A percentile compares a stretch with the other conserved stretches of the same genome.
phyloP scores from a whole-genome alignment of 2,113 vertebrate genomes.

The Polyodon spathula region DNA sequence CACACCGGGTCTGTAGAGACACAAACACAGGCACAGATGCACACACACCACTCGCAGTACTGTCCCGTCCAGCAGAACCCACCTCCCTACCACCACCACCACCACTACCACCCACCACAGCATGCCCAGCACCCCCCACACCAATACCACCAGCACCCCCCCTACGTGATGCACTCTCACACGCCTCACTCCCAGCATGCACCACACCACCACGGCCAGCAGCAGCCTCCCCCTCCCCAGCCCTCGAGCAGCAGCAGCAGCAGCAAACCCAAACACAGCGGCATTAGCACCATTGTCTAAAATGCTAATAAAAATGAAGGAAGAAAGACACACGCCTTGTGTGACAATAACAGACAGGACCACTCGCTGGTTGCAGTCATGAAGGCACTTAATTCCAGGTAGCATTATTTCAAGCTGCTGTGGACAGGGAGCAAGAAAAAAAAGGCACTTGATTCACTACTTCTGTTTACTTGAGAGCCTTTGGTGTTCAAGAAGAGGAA shows the following conservation, averaged over 20 bases:
- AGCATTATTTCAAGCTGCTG: conserved; percentile 21
- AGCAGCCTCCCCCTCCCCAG: conserved; percentile 47
- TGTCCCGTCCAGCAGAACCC: conserved; percentile 81
- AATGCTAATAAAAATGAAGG: conserved; percentile 18
- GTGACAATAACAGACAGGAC: conserved; percentile 10
- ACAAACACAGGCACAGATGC: conserved; percentile 52
- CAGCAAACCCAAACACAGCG: conserved; percentile 88
- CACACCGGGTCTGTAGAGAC: conserved; percentile 54
- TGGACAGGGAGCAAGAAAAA: conserved; percentile 13
- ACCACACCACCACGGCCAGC: conserved; percentile 67
- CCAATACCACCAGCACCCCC: conserved; percentile 59
- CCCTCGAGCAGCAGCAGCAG: conserved; percentile 39
- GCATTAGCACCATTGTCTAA: conserved; percentile 92
- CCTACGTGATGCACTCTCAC: conserved; percentile 57
- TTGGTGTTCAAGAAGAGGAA: conserved; percentile 16
- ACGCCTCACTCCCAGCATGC: conserved; percentile 50
- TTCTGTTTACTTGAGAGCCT: conserved; percentile 31
- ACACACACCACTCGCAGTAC: conserved; percentile 71
- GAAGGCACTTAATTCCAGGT: conserved; percentile 26
- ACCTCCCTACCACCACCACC: conserved; percentile 87
- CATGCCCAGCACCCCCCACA: conserved; percentile 69
- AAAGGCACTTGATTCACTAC: conserved; percentile 28
- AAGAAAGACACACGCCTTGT: conserved; percentile 16
- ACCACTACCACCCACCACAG: conserved; percentile 83
- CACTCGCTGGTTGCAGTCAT: not conserved